Evolutionary conservation across 2,113 vertebrate species (phyloP), one percentile per base, ranked within the genome.

Genomic region (Anoplopoma fimbria): DNA sequence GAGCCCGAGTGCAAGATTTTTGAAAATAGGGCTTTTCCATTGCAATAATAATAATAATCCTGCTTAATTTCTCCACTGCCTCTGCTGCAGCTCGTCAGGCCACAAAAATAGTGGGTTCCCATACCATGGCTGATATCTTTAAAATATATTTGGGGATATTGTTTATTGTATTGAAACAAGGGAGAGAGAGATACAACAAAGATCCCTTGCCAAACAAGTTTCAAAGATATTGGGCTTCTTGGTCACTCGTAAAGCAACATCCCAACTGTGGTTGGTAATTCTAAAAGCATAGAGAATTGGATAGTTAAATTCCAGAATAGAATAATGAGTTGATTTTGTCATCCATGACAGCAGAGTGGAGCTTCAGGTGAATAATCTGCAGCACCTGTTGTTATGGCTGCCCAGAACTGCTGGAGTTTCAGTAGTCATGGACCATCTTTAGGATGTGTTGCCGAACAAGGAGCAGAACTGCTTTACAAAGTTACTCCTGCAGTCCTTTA

Each of bases 341-440:
- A 36, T 10, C n/a, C 33, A 19, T 4, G 25, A 15, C 33, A 51
- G 60, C 40, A 51, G 73, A 36, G 21, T 29, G 27, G 57, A 15
- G 64, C 64, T 61, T 27, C 53, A 45, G 40, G 55, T 57, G 40
- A 27, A 19, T 61, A n/a, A 69, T 70, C 69, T 36, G 45, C 60
- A 8, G n/a, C 45, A 38, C 25, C 25, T 76, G 79, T 31, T 80
- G 53, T 58, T 45, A n/a, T 75, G 29, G 13, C 15, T 61, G 23
- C 45, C 25, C 7, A 49, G 34, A 17, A 38, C 25, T 6, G 55
- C n/a, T 27, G 17, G 33, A 27, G 53, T 63, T 79, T 67, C 19
- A 7, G 61, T 21, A 29, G 49, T 15, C 57, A 19, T 23, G 13
- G 29, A 27, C 51, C 55, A 0, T 57, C 27, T 34, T 57, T 17